These are phyloP conservation scores for Philhelius pedissequus DNA, from an alignment of 2,888 invertebrate genomes.

Conservation along the genomic window DNA sequence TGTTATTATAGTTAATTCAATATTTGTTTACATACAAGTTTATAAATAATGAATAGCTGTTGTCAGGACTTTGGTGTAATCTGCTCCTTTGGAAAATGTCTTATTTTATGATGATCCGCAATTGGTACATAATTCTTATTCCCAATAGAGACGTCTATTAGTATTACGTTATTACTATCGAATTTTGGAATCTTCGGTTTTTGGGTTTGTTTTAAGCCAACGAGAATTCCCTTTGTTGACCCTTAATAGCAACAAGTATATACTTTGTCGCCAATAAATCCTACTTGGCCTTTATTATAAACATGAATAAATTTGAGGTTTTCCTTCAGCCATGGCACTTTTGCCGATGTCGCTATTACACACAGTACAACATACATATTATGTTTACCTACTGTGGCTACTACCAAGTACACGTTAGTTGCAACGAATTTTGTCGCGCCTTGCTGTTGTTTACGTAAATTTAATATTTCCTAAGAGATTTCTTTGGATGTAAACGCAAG, in stretches of 20 bases:
- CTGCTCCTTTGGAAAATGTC: constrained; percentile 89
- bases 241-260: constrained; percentile 94
- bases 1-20: background rate
- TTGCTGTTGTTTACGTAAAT: constrained; percentile 78
- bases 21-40: background rate
- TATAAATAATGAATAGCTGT: constrained; percentile 85
- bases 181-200: constrained; percentile 90
- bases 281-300: constrained; percentile 88
- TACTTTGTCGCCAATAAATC: constrained; percentile 89
- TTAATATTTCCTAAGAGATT: background rate
- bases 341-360: constrained; percentile 97
- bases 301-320: constrained; percentile 94
- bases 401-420: constrained; percentile 96
- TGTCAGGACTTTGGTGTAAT: constrained; percentile 94
- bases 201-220: constrained; percentile 92
- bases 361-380: too few species aligned
- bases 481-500: too few species aligned
- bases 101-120: constrained; percentile 90
- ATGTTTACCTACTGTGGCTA: too few species aligned
- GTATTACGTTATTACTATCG: constrained; percentile 96
- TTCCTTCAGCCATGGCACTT: constrained; percentile 95
- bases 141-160: constrained; percentile 97
- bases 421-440: constrained; percentile 85
- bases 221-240: constrained; percentile 94
- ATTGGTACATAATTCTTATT: constrained; percentile 94